Evolutionary conservation across 1,140 invertebrate species (phyloP), one percentile per base, ranked within the genome.

Genomic region (Hypsibius dujardini): DNA sequence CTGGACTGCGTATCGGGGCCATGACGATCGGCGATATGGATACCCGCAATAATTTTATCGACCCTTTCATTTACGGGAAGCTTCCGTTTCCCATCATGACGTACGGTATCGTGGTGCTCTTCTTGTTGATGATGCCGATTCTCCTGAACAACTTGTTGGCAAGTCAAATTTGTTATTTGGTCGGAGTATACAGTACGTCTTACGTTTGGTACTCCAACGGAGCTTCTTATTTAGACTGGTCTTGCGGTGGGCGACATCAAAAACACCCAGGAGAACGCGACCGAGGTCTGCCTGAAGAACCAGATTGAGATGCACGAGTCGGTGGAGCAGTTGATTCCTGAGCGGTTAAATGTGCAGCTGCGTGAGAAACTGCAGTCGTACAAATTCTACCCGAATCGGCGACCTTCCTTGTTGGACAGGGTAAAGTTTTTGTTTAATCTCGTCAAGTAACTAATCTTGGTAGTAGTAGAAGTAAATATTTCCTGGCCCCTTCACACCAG

Each of bases 11-110:
- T 3, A 42, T 67, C 7, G 62, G 62, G 3, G 62, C 62, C 7
- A 67, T 67, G 62, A 67, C 62, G 12, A 67, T 67, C 42, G 62
- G 62, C 62, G 62, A 67, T 42, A 42, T 67, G 62, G 62, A 67
- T 67, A 67, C 62, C 7, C 12, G 12, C 7, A 7, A 42, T 3
- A 67, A 67, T 42, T 67, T 14, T 42, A 67, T 67, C 42, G 3
- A 67, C 7, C 62, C 62, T 3, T 3, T 67, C 7, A 7, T 42
- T 3, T 3, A 14, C 3, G 62, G 62, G 3, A 67, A 7, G 62
- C 42, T 67, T 14, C 62, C 62, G 3, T 67, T 67, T 67, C 62
- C 62, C 42, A 42, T 42, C 42, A 67, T 67, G 62, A 67, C 62
- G 12, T 67, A 14, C 62, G 42, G 12, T 42, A 42, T 67, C 42